Evolutionary conservation across 2,797 vertebrate genomes (phyloP).

Genomic region (Carapus acus): DNA sequence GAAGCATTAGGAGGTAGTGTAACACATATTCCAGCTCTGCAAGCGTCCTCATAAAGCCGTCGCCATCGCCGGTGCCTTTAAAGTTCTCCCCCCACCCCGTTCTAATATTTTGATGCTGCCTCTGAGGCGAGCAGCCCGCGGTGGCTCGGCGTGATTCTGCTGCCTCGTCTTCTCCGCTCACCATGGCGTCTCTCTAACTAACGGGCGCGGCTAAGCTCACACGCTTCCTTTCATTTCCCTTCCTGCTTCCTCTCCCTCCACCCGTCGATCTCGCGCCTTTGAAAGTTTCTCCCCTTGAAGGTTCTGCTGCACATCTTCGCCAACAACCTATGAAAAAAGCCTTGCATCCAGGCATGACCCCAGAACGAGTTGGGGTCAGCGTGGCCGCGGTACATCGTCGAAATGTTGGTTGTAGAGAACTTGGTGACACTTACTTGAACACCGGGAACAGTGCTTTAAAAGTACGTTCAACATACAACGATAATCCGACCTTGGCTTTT

Average conservation of each 20-base stretch:
- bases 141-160: constrained; percentile 35
- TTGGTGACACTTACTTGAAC: neutral
- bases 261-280: neutral
- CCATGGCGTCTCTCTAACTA: constrained; percentile 44
- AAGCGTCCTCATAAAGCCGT: constrained; percentile 16
- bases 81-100: constrained; percentile 44
- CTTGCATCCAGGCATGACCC: too few species aligned
- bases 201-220: constrained; percentile 19
- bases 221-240: constrained; percentile 17
- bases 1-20: constrained; percentile 41
- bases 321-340: too few species aligned
- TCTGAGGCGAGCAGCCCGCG: constrained; percentile 34
- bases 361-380: too few species aligned
- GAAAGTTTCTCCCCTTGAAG: neutral
- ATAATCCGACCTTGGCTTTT: too few species aligned
- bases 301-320: too few species aligned
- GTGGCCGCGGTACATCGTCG: too few species aligned
- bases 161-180: constrained; percentile 44
- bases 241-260: neutral
- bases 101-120: constrained; percentile 38
- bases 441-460: neutral
- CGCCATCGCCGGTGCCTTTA: constrained; percentile 22
- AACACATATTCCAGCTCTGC: constrained; percentile 18
- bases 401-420: too few species aligned
- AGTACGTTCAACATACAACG: too few species aligned